Conservation (phyloP, 2,797 vertebrate genomes). For the Setipinna tenuifilis region DNA sequence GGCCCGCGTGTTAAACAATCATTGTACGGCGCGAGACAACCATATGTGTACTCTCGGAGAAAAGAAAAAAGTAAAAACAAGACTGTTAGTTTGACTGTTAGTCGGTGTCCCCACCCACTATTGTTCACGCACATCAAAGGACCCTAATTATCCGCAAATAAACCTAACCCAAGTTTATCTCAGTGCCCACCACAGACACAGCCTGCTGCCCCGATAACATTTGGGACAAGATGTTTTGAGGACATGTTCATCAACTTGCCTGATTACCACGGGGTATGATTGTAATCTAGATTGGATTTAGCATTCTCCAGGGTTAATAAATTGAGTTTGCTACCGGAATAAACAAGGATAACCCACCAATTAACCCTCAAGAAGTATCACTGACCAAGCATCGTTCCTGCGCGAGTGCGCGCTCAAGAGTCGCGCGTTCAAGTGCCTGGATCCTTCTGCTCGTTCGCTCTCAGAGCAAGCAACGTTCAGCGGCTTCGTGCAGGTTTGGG, state of each 20-base stretch:
- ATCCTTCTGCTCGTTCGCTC: not conserved
- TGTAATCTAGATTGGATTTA: slow-evolving; percentile 23
- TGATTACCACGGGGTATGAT: not conserved
- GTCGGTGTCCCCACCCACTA: not conserved
- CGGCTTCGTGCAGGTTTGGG: slow-evolving; percentile 65
- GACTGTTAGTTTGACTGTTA: not conserved
- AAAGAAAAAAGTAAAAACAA: not conserved
- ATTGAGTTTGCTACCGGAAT: slow-evolving; percentile 16
- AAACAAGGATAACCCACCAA: slow-evolving; percentile 22
- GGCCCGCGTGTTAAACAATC: no score
- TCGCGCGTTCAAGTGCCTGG: slow-evolving; percentile 18
- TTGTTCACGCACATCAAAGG: not conserved
- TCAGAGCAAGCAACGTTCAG: slow-evolving; percentile 15
- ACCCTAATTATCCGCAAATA: not conserved
- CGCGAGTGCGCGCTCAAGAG: slow-evolving; percentile 4
- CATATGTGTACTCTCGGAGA: not conserved
- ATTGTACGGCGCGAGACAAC: no score
- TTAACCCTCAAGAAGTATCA: slow-evolving; percentile 9
- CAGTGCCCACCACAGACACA: not conserved
- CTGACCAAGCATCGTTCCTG: not conserved
- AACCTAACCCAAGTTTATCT: not conserved
- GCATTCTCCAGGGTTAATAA: not conserved
- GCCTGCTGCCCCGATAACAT: not conserved
- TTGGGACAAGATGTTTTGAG: slow-evolving; percentile 16
- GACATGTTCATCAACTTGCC: slow-evolving; percentile 6